Evolutionary conservation across 30 jellyfish, hydroid and myxozoan genomes (phyloP), one percentile per base, ranked within the genome.

Genomic region (Catostylus mosaicus): DNA sequence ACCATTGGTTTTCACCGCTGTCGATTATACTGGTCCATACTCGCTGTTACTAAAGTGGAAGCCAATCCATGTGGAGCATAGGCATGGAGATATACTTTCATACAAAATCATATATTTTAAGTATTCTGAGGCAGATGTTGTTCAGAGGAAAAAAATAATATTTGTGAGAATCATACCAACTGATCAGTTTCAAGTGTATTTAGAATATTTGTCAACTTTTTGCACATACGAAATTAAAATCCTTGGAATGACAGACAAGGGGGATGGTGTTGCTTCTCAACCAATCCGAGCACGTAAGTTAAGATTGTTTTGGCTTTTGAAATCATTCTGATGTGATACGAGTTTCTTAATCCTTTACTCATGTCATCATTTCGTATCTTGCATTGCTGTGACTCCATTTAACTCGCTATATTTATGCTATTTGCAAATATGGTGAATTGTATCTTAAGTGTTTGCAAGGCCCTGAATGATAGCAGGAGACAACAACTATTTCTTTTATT

Each of bases 1-100:
- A 5, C 90, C 90, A 1, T 79, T 63, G 62, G 54, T 22, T 63
- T 23, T 80, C 19, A 18, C 27, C 14, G 83, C 84, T n/a, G 1
- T 67, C 24, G 90, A 80, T 77, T 45, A 80, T 56, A 80, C 90
- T 67, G 90, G 90, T 8, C 90, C 90, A 20, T 80, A 40, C 61
- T 80, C 90, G 1, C 29, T 80, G 35, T 71, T 80, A 19, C 27
- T 67, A 9, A 67, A 43, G 12, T 80, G 90, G 90, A 14, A 56
- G 57, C 90, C 90, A n/a, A 60, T 80, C 36, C 90, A 84, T 3
- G n/a, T 7, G 29, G 84, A 27, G 45, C 80, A 45, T 47, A n/a
- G 77, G 23, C 90, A 80, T 50, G 90, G 90, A 19, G 34, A 37
- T 2, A 65, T 80, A 48, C 69, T 80, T 27, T 35, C 76, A 19